Percentiles rank a stretch among this genome's conserved stretches.
Evolutionary conservation across 2,797 vertebrate species (phyloP).

Genomic region (Tapera naevia): DNA sequence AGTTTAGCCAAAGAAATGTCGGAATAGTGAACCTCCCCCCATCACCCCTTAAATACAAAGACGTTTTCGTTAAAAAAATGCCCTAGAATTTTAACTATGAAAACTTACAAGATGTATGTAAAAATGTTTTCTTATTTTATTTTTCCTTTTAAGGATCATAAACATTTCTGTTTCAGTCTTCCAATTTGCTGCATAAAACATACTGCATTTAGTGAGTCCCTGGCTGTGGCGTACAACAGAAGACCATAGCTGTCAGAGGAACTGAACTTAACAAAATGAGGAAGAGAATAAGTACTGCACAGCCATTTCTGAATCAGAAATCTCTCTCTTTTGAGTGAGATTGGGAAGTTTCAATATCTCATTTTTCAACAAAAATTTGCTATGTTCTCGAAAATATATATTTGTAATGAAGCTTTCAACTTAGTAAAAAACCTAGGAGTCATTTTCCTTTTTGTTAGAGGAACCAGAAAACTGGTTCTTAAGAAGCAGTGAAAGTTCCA

Average conservation of each 20-base stretch:
- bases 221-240: neutral
- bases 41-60: neutral
- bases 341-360: neutral
- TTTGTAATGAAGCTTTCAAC: neutral
- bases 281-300: neutral
- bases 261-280: neutral
- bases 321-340: neutral
- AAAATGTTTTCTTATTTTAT: neutral
- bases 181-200: neutral
- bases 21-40: neutral
- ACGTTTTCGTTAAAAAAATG: neutral
- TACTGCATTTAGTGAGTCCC: neutral
- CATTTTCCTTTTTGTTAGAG: neutral
- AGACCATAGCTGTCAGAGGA: neutral
- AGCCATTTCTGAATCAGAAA: neutral
- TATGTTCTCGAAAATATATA: neutral
- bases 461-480: neutral
- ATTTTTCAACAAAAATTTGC: neutral
- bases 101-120: neutral
- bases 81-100: neutral
- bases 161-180: neutral
- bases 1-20: neutral
- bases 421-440: neutral
- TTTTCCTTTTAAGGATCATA: neutral
- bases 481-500: neutral